Evolutionary conservation across 1,140 invertebrate species (phyloP).

Genomic region (Bombus confusus): DNA sequence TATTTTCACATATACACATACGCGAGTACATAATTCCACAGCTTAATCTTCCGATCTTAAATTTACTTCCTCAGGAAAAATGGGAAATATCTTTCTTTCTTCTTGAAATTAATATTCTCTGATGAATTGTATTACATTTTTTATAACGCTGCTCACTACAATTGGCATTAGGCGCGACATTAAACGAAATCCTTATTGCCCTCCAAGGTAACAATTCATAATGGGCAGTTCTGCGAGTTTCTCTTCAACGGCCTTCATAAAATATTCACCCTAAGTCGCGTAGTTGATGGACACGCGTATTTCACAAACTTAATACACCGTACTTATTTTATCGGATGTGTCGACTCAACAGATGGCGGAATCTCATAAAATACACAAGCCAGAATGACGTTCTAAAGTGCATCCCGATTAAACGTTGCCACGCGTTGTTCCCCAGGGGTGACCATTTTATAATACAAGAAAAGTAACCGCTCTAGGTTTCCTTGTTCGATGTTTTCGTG

Average conservation of each 20-base stretch:
- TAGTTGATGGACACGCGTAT: slow-evolving; percentile 16
- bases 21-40: too few relatives aligned
- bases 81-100: not conserved
- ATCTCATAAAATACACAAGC: slow-evolving; percentile 24
- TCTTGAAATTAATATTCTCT: not conserved
- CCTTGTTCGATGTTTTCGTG: not conserved
- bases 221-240: not conserved
- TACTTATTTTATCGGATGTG: slow-evolving; percentile 28
- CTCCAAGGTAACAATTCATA: slow-evolving; percentile 1
- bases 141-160: not conserved
- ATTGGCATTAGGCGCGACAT: not conserved
- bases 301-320: slow-evolving; percentile 24
- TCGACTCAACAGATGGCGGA: slow-evolving; percentile 25
- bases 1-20: too few relatives aligned
- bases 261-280: slow-evolving; percentile 33
- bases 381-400: slow-evolving; percentile 24
- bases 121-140: not conserved
- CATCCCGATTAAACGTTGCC: slow-evolving; percentile 26
- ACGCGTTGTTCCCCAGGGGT: not conserved
- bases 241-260: slow-evolving; percentile 7
- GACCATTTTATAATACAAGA: not conserved
- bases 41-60: not conserved
- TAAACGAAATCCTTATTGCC: not conserved
- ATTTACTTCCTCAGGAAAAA: not conserved
- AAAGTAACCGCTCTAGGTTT: not conserved